Conservation (phyloP, 2,113 vertebrate species). For the Entosphenus tridentatus region DNA sequence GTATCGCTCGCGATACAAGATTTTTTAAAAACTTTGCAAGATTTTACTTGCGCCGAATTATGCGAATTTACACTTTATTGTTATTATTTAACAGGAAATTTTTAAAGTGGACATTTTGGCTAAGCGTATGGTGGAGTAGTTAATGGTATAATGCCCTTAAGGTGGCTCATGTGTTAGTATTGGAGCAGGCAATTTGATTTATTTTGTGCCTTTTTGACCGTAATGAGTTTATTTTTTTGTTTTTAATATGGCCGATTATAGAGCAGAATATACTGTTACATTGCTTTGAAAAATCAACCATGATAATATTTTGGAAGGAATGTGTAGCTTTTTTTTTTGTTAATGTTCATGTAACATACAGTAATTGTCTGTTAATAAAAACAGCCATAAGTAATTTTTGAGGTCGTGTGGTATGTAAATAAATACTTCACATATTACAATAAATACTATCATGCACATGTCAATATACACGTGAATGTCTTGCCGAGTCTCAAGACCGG, state of each 20-base stretch:
- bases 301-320: constrained; percentile 2
- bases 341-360: not conserved
- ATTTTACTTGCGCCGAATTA: not conserved
- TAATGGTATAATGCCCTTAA: not conserved
- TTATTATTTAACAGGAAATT: not conserved
- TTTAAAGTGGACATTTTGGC: not conserved
- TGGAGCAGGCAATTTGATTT: not conserved
- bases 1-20: not conserved
- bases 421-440: not conserved
- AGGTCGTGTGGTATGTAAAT: not conserved
- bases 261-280: constrained; percentile 4
- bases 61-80: not conserved
- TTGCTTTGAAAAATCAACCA: not conserved
- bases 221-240: not conserved
- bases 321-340: constrained; percentile 3
- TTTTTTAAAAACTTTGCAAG: not conserved
- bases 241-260: not conserved
- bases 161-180: not conserved
- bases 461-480: too few species aligned
- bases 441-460: not conserved
- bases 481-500: too few species aligned
- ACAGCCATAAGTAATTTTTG: constrained; percentile 6
- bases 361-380: not conserved
- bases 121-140: not conserved
- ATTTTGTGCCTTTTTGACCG: constrained; percentile 1